phyloP scores from a whole-genome alignment of 2,888 invertebrate species.

The Campaea margaritaria region DNA sequence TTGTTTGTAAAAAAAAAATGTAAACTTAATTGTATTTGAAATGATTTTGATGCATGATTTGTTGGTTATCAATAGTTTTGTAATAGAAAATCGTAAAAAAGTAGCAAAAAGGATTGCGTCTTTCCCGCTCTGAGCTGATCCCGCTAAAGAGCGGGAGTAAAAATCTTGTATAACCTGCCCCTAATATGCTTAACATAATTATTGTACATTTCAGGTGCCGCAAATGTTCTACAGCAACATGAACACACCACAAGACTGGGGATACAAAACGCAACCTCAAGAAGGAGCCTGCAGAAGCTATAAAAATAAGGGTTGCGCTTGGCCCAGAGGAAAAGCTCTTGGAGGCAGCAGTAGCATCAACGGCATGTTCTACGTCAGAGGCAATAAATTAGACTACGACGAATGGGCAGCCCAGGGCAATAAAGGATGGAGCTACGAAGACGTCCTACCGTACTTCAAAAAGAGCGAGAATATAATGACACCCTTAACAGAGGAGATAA shows the following conservation, averaged over 20 bases:
- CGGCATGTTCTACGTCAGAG: slow-evolving; percentile 85
- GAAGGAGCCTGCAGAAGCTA: slow-evolving; percentile 72
- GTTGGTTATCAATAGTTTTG: too few species aligned
- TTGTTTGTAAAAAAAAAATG: too few species aligned
- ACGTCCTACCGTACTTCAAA: slow-evolving; percentile 78
- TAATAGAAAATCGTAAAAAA: too few species aligned
- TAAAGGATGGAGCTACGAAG: slow-evolving; percentile 84
- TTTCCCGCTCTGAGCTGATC: too few species aligned
- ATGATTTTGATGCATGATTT: too few species aligned
- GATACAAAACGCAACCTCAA: slow-evolving; percentile 79
- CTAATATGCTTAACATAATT: neutral
- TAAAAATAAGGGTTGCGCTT: slow-evolving; percentile 65
- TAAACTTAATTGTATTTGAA: too few species aligned
- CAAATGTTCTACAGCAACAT: slow-evolving; percentile 62
- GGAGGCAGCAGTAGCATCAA: slow-evolving; percentile 86
- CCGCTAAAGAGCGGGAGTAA: too few species aligned
- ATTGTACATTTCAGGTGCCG: slow-evolving; percentile 51
- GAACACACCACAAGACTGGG: slow-evolving; percentile 80
- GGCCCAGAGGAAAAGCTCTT: slow-evolving; percentile 87
- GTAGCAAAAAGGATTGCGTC: too few species aligned
- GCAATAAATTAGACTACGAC: slow-evolving; percentile 81
- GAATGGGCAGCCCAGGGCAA: slow-evolving; percentile 84
- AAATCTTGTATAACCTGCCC: too few species aligned
- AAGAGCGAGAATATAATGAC: slow-evolving; percentile 77
- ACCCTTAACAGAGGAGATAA: slow-evolving; percentile 42